A percentile compares a stretch with the other conserved stretches of the same genome.
These are phyloP conservation scores for Drosophila neocordata DNA, from an alignment of 1,140 invertebrate species.

Conservation along the genomic window DNA sequence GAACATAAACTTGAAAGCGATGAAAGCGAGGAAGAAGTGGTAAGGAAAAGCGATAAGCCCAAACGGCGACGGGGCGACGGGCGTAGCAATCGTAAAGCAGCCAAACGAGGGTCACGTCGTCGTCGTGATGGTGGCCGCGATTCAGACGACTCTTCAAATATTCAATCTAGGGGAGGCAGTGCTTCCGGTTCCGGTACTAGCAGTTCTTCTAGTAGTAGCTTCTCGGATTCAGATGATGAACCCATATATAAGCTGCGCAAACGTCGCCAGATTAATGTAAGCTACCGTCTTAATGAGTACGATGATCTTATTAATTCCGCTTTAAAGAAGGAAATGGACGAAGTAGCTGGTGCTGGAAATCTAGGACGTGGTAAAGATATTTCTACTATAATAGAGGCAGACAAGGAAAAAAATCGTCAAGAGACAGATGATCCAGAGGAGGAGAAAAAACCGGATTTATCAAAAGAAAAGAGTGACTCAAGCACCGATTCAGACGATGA, in stretches of 20 bases:
- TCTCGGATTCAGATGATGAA: slow-evolving; percentile 86
- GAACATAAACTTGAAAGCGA: slow-evolving; percentile 34
- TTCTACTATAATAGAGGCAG: slow-evolving; percentile 92
- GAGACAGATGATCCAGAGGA: slow-evolving; percentile 82
- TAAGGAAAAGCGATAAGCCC: slow-evolving; percentile 49
- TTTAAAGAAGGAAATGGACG: slow-evolving; percentile 91
- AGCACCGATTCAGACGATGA: slow-evolving; percentile 44
- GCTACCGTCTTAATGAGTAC: slow-evolving; percentile 95
- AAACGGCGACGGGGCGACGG: slow-evolving; percentile 71
- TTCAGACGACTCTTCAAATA: slow-evolving; percentile 37
- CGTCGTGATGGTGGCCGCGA: slow-evolving; percentile 52
- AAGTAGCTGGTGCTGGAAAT: slow-evolving; percentile 89
- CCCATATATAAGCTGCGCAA: slow-evolving; percentile 92
- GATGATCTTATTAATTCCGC: slow-evolving; percentile 97
- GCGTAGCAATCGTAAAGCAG: slow-evolving; percentile 66
- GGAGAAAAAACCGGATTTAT: slow-evolving; percentile 82
- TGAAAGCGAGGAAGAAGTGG: slow-evolving; percentile 34
- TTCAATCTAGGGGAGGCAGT: slow-evolving; percentile 36
- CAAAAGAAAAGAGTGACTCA: slow-evolving; percentile 19
- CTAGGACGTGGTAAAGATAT: slow-evolving; percentile 94
- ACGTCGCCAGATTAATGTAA: slow-evolving; percentile 89
- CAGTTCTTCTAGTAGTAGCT: slow-evolving; percentile 82
- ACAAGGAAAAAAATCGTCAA: slow-evolving; percentile 85
- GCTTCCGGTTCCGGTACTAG: slow-evolving; percentile 28
- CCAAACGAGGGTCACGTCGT: slow-evolving; percentile 61